Evolutionary conservation across 2,113 vertebrate species (phyloP), one percentile per base, ranked within the genome.

Genomic region (Nothocercus nigrocapillus): DNA sequence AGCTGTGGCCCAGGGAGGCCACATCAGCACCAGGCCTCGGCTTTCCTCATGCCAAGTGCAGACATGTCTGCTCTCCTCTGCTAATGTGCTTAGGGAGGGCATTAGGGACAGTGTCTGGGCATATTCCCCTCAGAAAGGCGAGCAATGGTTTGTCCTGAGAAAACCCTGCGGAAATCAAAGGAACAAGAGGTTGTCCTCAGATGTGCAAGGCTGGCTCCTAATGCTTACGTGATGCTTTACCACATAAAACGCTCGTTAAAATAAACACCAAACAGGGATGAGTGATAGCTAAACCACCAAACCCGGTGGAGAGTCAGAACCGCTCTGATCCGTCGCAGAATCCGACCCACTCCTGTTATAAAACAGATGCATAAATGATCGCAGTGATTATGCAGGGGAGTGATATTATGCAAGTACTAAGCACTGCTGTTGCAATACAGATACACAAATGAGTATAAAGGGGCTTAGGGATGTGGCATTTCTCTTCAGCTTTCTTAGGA

Each of bases 361-460:
- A 93, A 97, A 92, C 86, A 94, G 86, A 87, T 82, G 90, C 67
- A 87, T 73, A 94, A 97, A 88, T 89, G 81, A 94, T 94, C 64
- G 73, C 62, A 45, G 73, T 73, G 69, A 96, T 94, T 92, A 94
- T 96, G 89, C 90, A 95, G 74, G 49, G 63, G 14, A 94, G 49
- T 27, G 32, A 90, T 80, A 90, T 94, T 88, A 96, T 92, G 92
- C 94, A 97, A 95, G 94, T 64, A 83, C 74, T 92, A 89, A 96
- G 66, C 38, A 51, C 89, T 94, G 84, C 86, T 95, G 92, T 63
- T 87, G 78, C 20, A 89, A 87, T 25, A 92, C 45, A 85, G 83
- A 92, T 69, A 96, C 67, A 95, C 44, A 90, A 93, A 95, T 0
- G 49, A 96, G 75, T 90, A 87, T 82, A 92, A 91, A 96, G 90